phyloP scores from a whole-genome alignment of 2,797 vertebrate species.

The Dermochelys coriacea region DNA sequence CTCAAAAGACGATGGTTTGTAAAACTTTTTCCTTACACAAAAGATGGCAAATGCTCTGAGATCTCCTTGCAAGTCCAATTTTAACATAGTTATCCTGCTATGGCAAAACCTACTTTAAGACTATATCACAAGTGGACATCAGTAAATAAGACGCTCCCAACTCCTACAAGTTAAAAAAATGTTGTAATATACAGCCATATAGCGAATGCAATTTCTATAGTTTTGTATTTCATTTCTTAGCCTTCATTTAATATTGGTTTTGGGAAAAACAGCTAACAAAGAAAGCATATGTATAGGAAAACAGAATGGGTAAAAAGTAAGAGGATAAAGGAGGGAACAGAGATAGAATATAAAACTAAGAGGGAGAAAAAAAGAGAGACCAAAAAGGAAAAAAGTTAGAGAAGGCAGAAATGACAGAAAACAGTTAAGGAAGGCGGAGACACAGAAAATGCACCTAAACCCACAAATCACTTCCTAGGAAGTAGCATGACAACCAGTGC shows the following conservation, averaged over 20 bases:
- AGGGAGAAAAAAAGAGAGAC: not conserved
- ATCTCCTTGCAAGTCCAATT: not conserved
- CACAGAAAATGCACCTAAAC: not conserved
- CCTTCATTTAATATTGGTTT: not conserved
- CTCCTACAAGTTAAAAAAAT: not conserved
- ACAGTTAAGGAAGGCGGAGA: not conserved
- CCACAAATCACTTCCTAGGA: not conserved
- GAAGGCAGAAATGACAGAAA: not conserved
- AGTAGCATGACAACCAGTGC: not conserved
- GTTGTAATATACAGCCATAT: not conserved
- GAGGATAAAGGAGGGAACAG: not conserved
- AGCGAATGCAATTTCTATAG: not conserved
- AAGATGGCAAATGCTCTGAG: not conserved
- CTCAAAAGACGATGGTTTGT: not conserved
- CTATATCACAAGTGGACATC: not conserved
- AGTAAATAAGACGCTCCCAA: not conserved
- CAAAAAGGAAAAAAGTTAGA: not conserved
- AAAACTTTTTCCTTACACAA: not conserved
- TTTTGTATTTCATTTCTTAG: not conserved
- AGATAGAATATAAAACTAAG: not conserved
- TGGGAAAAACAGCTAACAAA: not conserved
- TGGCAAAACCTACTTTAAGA: not conserved
- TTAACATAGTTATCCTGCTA: not conserved
- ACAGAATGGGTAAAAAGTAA: not conserved
- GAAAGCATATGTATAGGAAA: not conserved